These are phyloP conservation scores for Gymnoscopelus microlampas DNA, from an alignment of 2,797 vertebrate genomes.

Conservation along the genomic window DNA sequence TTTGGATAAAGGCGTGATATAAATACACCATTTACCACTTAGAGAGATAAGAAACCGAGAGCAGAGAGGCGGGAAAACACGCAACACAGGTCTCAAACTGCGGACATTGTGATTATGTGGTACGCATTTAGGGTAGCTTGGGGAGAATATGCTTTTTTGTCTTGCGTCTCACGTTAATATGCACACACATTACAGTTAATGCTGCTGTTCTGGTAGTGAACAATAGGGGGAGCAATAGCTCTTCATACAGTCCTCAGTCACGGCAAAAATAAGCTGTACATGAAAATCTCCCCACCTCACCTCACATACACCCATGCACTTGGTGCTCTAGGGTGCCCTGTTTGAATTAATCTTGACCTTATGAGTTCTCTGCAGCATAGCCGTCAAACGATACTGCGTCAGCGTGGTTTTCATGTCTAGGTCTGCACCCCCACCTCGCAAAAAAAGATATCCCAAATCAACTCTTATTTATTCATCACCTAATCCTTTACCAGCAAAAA, in stretches of 20 bases:
- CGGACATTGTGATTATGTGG: too few relatives aligned
- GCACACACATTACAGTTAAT: neutral
- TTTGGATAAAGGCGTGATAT: too few relatives aligned
- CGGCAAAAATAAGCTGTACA: too few relatives aligned
- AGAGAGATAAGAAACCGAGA: too few relatives aligned
- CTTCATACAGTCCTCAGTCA: neutral
- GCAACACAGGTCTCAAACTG: neutral
- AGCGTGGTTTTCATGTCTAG: conserved; percentile 29
- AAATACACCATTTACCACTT: too few relatives aligned
- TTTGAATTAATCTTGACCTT: conserved; percentile 30
- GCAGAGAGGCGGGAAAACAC: too few relatives aligned
- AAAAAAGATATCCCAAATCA: conserved; percentile 13
- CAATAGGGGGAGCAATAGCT: conserved; percentile 52
- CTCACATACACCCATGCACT: conserved; percentile 6
- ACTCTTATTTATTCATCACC: conserved; percentile 11
- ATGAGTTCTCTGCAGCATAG: conserved; percentile 13
- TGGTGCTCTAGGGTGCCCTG: conserved; percentile 2
- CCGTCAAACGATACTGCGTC: conserved; percentile 18
- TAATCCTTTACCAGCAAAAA: conserved; percentile 12
- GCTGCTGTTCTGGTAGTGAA: conserved; percentile 28
- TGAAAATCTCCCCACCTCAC: too few relatives aligned
- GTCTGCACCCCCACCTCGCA: conserved; percentile 4
- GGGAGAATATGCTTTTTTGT: too few relatives aligned
- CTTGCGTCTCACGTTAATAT: too few relatives aligned
- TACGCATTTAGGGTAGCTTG: too few relatives aligned